These are phyloP conservation scores for Noctua pronuba DNA, from an alignment of 2,888 invertebrate genomes.

Conservation along the genomic window DNA sequence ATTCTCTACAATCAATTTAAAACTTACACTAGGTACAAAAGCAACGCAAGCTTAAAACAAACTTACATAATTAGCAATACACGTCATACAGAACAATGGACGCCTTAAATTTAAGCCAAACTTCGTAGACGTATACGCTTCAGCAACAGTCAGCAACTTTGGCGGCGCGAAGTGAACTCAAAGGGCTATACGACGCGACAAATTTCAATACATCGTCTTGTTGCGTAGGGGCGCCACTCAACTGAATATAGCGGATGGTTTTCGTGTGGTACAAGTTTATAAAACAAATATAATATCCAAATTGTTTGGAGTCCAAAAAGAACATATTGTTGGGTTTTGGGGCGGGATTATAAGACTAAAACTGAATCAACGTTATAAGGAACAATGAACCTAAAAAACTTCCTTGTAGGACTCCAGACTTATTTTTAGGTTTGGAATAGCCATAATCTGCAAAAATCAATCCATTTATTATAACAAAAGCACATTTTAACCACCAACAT, in stretches of 20 bases:
- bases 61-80: conserved; percentile 55
- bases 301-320: neutral
- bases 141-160: conserved; percentile 75
- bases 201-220: conserved; percentile 85
- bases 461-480: rapidly evolving
- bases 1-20: conserved; percentile 7
- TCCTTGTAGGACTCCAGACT: conserved; percentile 4
- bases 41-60: conserved; percentile 19
- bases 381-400: neutral
- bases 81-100: conserved; percentile 55
- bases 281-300: conserved; percentile 13
- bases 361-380: neutral
- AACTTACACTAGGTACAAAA: conserved; percentile 1
- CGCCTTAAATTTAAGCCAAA: conserved; percentile 56
- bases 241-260: conserved; percentile 78
- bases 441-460: neutral
- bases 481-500: neutral
- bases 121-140: conserved; percentile 56
- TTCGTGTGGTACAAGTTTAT: conserved; percentile 67
- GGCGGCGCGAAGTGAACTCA: conserved; percentile 67
- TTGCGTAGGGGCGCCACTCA: conserved; percentile 76
- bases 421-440: neutral
- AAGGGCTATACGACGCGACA: conserved; percentile 78
- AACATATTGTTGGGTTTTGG: neutral
- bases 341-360: neutral